Evolutionary conservation across 64 coral and sea anemone species (phyloP), one percentile per base, ranked within the genome.

Genomic region (Hydrozoanthus tunicans): DNA sequence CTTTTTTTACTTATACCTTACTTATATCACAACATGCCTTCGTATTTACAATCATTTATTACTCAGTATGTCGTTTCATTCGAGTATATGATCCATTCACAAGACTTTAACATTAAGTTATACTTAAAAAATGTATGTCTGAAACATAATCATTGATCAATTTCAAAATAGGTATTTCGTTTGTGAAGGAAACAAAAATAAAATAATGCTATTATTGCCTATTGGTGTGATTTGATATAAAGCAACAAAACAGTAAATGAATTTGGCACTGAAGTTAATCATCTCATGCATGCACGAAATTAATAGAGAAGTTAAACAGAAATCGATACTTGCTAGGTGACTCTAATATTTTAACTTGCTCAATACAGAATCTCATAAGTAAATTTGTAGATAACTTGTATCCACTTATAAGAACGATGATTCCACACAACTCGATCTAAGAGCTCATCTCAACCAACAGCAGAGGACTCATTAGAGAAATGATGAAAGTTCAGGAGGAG

Each of bases 21-120:
- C 52, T 10, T 25, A 43, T 43, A 43, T 43, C 51, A 56, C 75
- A 78, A 78, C 9, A 53, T 54, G 51, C 74, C 43, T 77, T 54
- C n/a, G 56, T 60, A 17, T 79, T 58, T 13, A 79, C n/a, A 79
- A 79, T 79, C 77, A 79, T 57, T 58, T 78, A 78, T 25, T 78
- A 78, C 54, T 6, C 6, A 62, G 58, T 51, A 82, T n/a, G 62
- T 82, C 15, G 79, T 63, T 32, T 64, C 79, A 62, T 51, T 82
- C 14, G 26, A 64, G 14, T 7, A 82, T 51, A 63, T 81, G 79
- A 64, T 64, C 52, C 24, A 82, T 3, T 82, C 53, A 56, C 12
- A 54, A 6, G 24, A 51, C 3, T 81, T 6, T 81, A 64, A 64
- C 63, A 81, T 15, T 81, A 62, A 81, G 62, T 27, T 27, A 81